Percentiles rank a stretch among this genome's conserved stretches.
These are phyloP conservation scores for Platyrinchus mystaceus DNA, from an alignment of 2,797 vertebrate species.

Conservation along the genomic window DNA sequence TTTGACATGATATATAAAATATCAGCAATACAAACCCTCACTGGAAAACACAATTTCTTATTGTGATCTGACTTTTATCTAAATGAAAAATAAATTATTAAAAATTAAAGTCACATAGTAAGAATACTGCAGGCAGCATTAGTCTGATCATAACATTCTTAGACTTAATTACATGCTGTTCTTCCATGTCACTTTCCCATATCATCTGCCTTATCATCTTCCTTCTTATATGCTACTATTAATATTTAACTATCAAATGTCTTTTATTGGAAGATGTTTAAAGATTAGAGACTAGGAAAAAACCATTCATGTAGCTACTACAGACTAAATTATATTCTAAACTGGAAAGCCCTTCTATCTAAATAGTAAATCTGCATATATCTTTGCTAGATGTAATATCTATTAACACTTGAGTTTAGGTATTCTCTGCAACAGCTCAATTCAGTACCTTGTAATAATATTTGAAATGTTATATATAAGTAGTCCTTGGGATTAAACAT, in stretches of 20 bases:
- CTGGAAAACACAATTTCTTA: not conserved
- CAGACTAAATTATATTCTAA: not conserved
- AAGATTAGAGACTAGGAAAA: conserved; percentile 5
- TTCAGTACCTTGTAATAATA: not conserved
- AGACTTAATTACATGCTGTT: conserved; percentile 35
- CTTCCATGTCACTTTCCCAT: conserved; percentile 1
- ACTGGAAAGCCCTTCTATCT: not conserved
- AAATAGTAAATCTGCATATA: not conserved
- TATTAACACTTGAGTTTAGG: not conserved
- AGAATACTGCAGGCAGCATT: conserved; percentile 25
- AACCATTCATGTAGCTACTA: not conserved
- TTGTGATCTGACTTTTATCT: not conserved
- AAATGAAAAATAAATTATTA: conserved; percentile 54
- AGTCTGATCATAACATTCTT: conserved; percentile 4
- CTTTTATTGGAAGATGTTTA: conserved; percentile 34
- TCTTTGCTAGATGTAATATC: not conserved
- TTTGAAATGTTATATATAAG: not conserved
- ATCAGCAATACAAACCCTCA: not conserved
- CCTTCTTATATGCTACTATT: conserved; percentile 11
- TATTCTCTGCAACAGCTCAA: not conserved
- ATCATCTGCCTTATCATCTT: conserved; percentile 25
- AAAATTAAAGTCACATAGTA: not conserved
- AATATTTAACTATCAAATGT: conserved; percentile 48
- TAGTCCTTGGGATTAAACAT: not conserved
- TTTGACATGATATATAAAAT: not conserved